phyloP scores from a whole-genome alignment of 2,797 vertebrate species.

The Aphelocoma californica region DNA sequence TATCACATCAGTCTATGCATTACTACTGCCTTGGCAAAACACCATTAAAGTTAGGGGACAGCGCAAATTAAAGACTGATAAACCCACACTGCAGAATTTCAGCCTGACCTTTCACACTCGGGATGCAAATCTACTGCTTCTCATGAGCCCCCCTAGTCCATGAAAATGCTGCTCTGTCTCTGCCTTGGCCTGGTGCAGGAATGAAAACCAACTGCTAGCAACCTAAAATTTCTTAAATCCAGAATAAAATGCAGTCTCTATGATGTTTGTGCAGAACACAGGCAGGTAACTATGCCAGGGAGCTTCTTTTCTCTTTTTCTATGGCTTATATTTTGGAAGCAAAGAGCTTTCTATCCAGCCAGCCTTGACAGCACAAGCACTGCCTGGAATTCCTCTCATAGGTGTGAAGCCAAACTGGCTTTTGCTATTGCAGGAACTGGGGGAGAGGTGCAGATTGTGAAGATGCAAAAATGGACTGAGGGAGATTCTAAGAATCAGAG shows the following conservation, averaged over 20 bases:
- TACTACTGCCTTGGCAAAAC: background rate
- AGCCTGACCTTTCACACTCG: background rate
- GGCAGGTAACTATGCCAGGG: background rate
- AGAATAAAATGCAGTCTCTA: background rate
- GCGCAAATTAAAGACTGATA: background rate
- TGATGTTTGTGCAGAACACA: background rate
- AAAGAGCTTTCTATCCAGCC: background rate
- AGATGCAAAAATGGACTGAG: background rate
- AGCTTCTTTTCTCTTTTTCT: background rate
- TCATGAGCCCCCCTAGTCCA: background rate
- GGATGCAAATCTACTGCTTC: background rate
- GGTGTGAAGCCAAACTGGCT: background rate
- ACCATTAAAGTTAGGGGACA: background rate
- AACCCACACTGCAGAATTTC: background rate
- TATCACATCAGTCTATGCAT: background rate
- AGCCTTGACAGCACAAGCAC: background rate
- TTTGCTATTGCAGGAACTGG: background rate
- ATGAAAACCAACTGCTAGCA: background rate
- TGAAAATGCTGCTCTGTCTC: background rate
- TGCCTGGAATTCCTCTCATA: background rate
- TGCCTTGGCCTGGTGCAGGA: background rate
- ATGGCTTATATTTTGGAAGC: background rate
- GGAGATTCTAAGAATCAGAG: background rate
- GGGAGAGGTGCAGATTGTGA: background rate
- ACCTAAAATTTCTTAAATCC: background rate